Evolutionary conservation across 2,888 invertebrate genomes (phyloP), one percentile per base, ranked within the genome.

Genomic region (Pyralis farinalis): DNA sequence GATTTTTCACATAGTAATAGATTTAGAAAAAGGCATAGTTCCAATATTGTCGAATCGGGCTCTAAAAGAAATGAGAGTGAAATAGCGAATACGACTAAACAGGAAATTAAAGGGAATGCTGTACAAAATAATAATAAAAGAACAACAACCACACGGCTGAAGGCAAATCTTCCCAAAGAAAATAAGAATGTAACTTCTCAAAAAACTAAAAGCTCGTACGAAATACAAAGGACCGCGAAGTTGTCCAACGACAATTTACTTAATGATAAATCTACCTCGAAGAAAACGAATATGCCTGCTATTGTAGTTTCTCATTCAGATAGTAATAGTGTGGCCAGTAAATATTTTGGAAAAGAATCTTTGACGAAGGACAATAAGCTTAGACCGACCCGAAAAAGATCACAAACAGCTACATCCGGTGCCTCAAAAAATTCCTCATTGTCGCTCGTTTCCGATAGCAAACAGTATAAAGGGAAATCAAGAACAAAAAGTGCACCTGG

Each of bases 401-500:
- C 71, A 16, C 49, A 55, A 35, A 73, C 71, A 21, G 29, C 55
- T 22, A 63, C 58, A 40, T 51, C 61, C 31, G 41, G 16, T n/a
- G 10, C 36, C n/a, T 21, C 42, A 1, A 12, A 37, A 9, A 37
- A 37, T 12, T 34, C 31, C 7, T 16, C 16, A 16, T 16, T 16
- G 16, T 16, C 16, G 2, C 12, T 10, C 27, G 34, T 42, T 20
- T 29, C 12, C 38, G 39, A 39, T 43, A 34, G 39, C n/a, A 31
- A 27, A 39, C 35, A 45, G 42, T 27, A 37, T 40, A 43, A 53
- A 51, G 34, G 30, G 37, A 69, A 73, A 60, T 39, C 48, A 7
- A 58, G 86, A 54, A 73, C 79, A 20, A 80, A 69, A 58, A 88
- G 84, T 62, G 73, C 69, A 7, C 74, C 81, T 32, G 64, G 58